Evolutionary conservation across 2,888 invertebrate species (phyloP).

Genomic region (Rhingia rostrata): DNA sequence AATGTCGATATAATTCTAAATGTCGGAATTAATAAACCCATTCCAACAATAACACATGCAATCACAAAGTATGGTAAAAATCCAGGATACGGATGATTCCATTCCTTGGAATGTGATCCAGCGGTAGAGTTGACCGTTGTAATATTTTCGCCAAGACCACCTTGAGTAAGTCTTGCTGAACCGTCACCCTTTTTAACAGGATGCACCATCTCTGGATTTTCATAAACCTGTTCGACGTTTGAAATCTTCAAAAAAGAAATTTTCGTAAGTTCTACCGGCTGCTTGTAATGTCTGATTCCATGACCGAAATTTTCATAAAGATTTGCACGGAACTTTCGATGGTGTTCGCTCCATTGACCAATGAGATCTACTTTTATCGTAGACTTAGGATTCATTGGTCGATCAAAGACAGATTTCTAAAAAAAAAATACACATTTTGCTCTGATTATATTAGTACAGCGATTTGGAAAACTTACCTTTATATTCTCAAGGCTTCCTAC

Average conservation of each 20-base stretch:
- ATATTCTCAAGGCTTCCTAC: constrained; percentile 78
- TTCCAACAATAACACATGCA: constrained; percentile 76
- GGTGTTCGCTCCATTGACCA: constrained; percentile 80
- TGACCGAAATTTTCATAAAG: constrained; percentile 80
- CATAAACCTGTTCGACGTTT: constrained; percentile 79
- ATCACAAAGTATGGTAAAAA: constrained; percentile 79
- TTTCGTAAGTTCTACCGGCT: constrained; percentile 75
- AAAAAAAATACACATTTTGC: neutral
- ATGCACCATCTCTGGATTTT: constrained; percentile 77
- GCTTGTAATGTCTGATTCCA: constrained; percentile 77
- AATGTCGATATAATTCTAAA: constrained; percentile 59
- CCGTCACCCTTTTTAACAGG: constrained; percentile 72
- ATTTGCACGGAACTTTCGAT: constrained; percentile 78
- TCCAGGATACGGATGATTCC: constrained; percentile 73
- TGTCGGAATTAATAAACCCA: constrained; percentile 74
- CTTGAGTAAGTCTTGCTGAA: constrained; percentile 37
- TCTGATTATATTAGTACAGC: neutral
- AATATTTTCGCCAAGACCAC: constrained; percentile 70
- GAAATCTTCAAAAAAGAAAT: constrained; percentile 78
- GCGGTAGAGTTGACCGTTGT: constrained; percentile 55
- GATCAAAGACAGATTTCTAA: constrained; percentile 79
- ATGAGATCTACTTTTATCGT: constrained; percentile 79
- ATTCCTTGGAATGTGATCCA: constrained; percentile 28
- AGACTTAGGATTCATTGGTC: constrained; percentile 78
- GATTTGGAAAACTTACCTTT: constrained; percentile 72